Base-by-base conservation (phyloP, 2,888 invertebrate species). In the Eupithecia centaureata region DNA sequence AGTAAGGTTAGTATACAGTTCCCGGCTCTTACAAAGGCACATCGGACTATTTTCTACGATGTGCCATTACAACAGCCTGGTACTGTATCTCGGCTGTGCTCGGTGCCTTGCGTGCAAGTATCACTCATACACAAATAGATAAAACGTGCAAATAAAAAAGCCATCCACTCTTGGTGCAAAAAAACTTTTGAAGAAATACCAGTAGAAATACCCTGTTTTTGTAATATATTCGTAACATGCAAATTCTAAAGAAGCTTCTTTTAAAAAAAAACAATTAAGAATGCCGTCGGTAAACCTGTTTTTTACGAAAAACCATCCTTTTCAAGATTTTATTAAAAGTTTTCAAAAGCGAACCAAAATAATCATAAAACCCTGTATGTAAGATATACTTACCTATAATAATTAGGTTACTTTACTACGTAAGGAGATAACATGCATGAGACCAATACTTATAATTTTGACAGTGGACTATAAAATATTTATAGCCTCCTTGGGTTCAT, bases 11-110 rank as follows among this genome's bases (percentile, higher is more conserved):
- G 27, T 38, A 51, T 8, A 61, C 57, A 61, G n/a, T 51, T 54
- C 61, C 35, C 54, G 68, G 58, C 63, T 27, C 27, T 68, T 65
- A 42, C 42, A 65, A 58, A 57, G 64, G 69, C 69, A 69, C 42
- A 69, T 68, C 64, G 27, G 42, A 28, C 27, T 54, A 12, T 15
- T 33, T 54, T 67, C 60, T 18, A 52, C 57, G 61, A 61, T 38
- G 38, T 51, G 61, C 38, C 57, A 28, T n/a, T 56, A 56, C 27
- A 56, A 56, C 30, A 54, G 54, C 54, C 54, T 27, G n/a, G 54
- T n/a, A 30, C 54, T 56, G 8, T 30, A 56, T 28, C 54, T 8
- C 52, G 8, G 13, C 15, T n/a, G 15, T 25, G n/a, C n/a, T n/a
- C n/a, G n/a, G n/a, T n/a, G n/a, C n/a, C n/a, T n/a, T n/a, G n/a